Evolutionary conservation across 2,888 invertebrate species (phyloP).

Genomic region (Myopa tessellatipennis): DNA sequence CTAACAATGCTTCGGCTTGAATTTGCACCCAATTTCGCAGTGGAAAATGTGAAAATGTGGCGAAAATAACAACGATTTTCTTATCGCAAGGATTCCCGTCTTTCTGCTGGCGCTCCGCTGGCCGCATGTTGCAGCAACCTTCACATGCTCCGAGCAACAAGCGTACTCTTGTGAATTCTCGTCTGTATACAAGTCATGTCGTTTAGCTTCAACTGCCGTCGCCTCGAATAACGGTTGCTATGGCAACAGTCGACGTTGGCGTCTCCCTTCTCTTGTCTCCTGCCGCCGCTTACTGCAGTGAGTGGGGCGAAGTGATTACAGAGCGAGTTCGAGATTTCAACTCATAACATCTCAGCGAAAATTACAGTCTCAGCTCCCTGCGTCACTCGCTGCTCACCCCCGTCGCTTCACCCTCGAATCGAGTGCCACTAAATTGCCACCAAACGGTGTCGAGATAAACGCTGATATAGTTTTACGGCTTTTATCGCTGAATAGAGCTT

Average conservation of each 20-base stretch:
- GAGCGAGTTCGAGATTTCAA: too few relatives aligned
- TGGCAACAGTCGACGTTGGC: too few relatives aligned
- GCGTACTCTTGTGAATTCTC: not conserved
- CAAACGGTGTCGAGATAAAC: conserved; percentile 27
- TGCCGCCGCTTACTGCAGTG: not conserved
- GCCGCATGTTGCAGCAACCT: not conserved
- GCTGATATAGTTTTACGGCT: conserved; percentile 22
- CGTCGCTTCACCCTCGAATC: not conserved
- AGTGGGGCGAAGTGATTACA: too few relatives aligned
- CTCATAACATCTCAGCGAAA: too few relatives aligned
- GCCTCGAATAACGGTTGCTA: too few relatives aligned
- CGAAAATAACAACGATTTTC: not conserved
- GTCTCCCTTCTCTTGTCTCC: not conserved
- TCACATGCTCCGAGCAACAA: not conserved
- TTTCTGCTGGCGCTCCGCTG: too few relatives aligned
- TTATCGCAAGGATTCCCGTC: not conserved
- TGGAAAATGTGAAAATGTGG: not conserved
- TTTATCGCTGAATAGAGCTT: not conserved
- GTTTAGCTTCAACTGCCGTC: too few relatives aligned
- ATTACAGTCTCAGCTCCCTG: too few relatives aligned
- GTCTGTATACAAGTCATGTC: too few relatives aligned
- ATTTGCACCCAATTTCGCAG: not conserved
- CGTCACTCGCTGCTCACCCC: not conserved
- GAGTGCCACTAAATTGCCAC: not conserved
- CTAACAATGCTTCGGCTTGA: not conserved